Evolutionary conservation across 2,797 vertebrate genomes (phyloP), one percentile per base, ranked within the genome.

Genomic region (Scolopax rusticola): DNA sequence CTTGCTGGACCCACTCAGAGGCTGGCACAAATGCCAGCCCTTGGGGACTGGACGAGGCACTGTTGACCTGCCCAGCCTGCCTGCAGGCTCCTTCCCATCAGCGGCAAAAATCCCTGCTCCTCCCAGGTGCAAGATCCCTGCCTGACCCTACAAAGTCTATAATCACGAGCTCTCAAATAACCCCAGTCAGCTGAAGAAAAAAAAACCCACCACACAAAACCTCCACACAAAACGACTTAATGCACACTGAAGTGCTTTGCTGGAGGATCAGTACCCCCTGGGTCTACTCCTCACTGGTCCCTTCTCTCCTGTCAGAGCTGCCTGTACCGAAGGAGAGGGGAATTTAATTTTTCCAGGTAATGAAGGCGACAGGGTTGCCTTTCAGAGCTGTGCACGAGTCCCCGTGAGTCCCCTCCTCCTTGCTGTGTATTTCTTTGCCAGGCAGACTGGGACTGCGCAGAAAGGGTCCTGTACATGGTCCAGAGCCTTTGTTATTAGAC

Each of bases 21-120:
- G 8, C 21, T 6, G 6, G 16, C 18, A 8, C 1, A 4, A 36
- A 5, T 3, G 1, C 45, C 38, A 18, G 69, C 17, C 33, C 36
- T 28, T 0, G 4, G 43, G 24, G 33, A 23, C 1, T 5, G n/a
- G 43, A 9, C 0, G 0, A n/a, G 43, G 27, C 38, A 4, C 12
- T 16, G 12, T 1, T 47, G 73, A 20, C 15, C 73, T 53, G 43
- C 20, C 70, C 53, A 45, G 7, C 7, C 81, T 19, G 45, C 40
- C 48, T 5, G 23, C 30, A 11, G 18, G 24, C 47, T 59, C 61
- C 56, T 79, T 69, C 61, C 32, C 70, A 1, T 2, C 53, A 38
- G 73, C 3, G 0, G 12, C 17, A 53, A 54, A 47, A 47, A 82
- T 9, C 41, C 36, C 28, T 0, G 5, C 33, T 82, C 24, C 59